Evolutionary conservation across 2,797 vertebrate species (phyloP), one percentile per base, ranked within the genome.

Genomic region (Sandelia bainsii): DNA sequence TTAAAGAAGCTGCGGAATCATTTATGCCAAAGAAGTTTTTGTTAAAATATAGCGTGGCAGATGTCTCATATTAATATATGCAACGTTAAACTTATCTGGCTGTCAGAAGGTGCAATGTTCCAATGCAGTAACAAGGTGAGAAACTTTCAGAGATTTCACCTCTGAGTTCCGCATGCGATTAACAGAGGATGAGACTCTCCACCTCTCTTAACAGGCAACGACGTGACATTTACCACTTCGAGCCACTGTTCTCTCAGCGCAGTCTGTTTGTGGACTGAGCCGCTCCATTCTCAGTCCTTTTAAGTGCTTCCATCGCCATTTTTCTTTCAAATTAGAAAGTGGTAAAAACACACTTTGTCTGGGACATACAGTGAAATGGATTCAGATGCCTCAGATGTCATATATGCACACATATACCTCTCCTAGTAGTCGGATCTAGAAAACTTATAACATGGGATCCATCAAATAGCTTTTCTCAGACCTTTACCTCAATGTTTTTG

Each of bases 141-240:
- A 68, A 68, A 68, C 59, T 64, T 34, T 57, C 42, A 65, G 29
- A 65, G 65, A 52, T 69, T 76, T 77, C 69, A 46, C 61, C 45
- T 58, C 50, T 0, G 5, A 68, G 25, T 71, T 70, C 14, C 14
- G 62, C 0, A 34, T 67, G 46, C 29, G 68, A 69, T 13, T 50
- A 72, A 22, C 32, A 60, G 69, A 39, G 40, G 37, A 69, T 44
- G 61, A 80, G 37, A 71, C 51, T 72, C 69, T 67, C 57, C 46
- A 19, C 54, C 14, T 17, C 62, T 23, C 12, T 25, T 59, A 42
- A 23, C 63, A 57, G 66, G 63, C 22, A 34, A 17, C 39, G 14
- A 42, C 52, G 29, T 86, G 80, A 80, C 83, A 85, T 85, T 83
- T 83, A 46, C 57, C 69, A 56, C 75, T 52, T 13, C 1, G 52